A percentile compares a stretch with the other conserved stretches of the same genome.
Conservation (phyloP, 2,888 invertebrate species). For the Neria commutata region DNA sequence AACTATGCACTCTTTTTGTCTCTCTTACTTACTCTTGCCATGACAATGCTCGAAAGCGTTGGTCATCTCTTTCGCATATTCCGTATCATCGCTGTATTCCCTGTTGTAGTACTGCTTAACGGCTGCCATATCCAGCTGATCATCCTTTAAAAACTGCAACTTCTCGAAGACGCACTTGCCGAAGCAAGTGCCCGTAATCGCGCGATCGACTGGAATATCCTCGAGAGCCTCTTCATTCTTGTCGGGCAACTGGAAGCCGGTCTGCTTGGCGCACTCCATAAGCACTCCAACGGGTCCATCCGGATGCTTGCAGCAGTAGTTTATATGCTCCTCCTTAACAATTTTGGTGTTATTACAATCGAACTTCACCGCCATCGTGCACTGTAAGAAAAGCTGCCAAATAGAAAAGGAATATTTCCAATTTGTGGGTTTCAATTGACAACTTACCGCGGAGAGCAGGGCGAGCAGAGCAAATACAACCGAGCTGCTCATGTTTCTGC, state of each 20-base stretch:
- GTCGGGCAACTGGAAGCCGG: slow-evolving; percentile 37
- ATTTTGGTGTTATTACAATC: slow-evolving; percentile 40
- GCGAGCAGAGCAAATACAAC: not conserved
- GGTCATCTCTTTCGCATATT: slow-evolving; percentile 46
- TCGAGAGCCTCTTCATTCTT: slow-evolving; percentile 42
- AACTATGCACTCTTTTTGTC: too few species aligned
- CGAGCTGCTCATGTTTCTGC: not conserved
- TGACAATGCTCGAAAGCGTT: slow-evolving; percentile 49
- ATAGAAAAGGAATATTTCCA: too few species aligned
- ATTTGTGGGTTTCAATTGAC: too few species aligned
- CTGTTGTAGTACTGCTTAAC: slow-evolving; percentile 31
- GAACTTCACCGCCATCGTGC: slow-evolving; percentile 27
- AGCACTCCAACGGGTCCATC: slow-evolving; percentile 45
- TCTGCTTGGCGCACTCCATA: slow-evolving; percentile 39
- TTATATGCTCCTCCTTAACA: slow-evolving; percentile 44
- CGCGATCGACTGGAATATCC: slow-evolving; percentile 43
- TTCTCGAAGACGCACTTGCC: slow-evolving; percentile 42
- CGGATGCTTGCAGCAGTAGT: slow-evolving; percentile 47
- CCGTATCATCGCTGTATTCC: slow-evolving; percentile 36
- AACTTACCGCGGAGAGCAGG: too few species aligned
- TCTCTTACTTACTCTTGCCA: slow-evolving; percentile 38
- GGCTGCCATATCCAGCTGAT: slow-evolving; percentile 39
- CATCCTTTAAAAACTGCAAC: slow-evolving; percentile 36
- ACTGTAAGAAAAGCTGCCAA: too few species aligned
- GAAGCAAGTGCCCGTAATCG: slow-evolving; percentile 43